Evolutionary conservation across 2,888 invertebrate genomes (phyloP).

Genomic region (Diachrysia chrysitis): DNA sequence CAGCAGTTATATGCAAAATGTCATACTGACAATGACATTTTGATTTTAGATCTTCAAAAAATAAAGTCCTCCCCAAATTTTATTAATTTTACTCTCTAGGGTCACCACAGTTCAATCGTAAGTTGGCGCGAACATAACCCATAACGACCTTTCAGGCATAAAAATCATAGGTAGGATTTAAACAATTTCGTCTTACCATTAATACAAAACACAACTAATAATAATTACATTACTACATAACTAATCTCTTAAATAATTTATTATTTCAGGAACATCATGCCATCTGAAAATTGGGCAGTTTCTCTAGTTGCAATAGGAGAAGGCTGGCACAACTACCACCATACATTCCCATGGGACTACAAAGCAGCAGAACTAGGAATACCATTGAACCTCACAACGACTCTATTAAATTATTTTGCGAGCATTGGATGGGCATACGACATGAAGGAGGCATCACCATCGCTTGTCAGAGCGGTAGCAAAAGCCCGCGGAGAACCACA

Average conservation of each 20-base stretch:
- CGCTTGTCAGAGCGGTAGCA: conserved; percentile 85
- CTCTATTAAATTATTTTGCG: conserved; percentile 92
- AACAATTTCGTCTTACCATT: too few species aligned
- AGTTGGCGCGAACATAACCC: too few species aligned
- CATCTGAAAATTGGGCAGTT: conserved; percentile 93
- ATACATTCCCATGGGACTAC: conserved; percentile 98
- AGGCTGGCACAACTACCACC: conserved; percentile 98
- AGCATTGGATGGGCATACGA: conserved; percentile 94
- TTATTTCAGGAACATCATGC: conserved; percentile 91
- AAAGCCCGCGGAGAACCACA: conserved; percentile 85
- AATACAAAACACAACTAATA: too few species aligned
- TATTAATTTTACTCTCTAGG: too few species aligned
- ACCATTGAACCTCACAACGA: conserved; percentile 92
- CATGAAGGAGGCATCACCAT: conserved; percentile 90
- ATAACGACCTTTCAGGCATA: too few species aligned
- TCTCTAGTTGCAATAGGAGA: conserved; percentile 93
- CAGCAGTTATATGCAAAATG: too few species aligned
- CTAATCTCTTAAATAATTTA: not conserved
- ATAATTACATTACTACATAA: conserved; percentile 3
- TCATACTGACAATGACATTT: too few species aligned
- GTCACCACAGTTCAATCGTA: too few species aligned
- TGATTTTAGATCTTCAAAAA: too few species aligned
- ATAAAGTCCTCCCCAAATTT: too few species aligned
- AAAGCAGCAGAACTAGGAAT: conserved; percentile 96
- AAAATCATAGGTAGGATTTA: too few species aligned